Evolutionary conservation across 2,888 invertebrate genomes (phyloP).

Genomic region (Pasiphila rectangulata): DNA sequence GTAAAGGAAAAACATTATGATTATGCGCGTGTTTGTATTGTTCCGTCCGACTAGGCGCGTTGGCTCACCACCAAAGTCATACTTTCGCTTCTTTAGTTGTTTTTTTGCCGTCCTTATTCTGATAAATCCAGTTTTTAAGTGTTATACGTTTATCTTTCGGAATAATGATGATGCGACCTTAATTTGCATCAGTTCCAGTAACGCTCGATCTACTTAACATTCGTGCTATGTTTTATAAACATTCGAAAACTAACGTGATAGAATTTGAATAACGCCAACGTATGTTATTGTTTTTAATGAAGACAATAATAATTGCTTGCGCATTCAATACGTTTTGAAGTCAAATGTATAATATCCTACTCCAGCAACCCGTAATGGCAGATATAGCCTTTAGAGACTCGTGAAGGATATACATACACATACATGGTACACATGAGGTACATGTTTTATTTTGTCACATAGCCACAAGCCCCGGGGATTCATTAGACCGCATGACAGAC

Average conservation of each 20-base stretch:
- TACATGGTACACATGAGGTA: too few relatives aligned
- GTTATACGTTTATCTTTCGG: not conserved
- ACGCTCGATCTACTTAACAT: conserved; percentile 12
- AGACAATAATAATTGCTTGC: not conserved
- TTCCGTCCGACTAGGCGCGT: conserved; percentile 11
- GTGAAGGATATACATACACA: too few relatives aligned
- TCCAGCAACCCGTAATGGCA: too few relatives aligned
- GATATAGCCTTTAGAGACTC: too few relatives aligned
- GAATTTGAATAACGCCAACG: conserved; percentile 3
- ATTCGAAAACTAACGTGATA: conserved; percentile 15
- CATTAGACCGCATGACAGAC: too few relatives aligned
- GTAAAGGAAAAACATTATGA: conserved; percentile 1
- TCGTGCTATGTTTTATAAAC: conserved; percentile 25
- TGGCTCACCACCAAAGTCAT: conserved; percentile 4
- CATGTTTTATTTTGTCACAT: too few relatives aligned
- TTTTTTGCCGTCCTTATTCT: conserved; percentile 7
- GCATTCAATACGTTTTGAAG: too few relatives aligned
- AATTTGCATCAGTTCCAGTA: conserved; percentile 11
- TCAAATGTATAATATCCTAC: too few relatives aligned
- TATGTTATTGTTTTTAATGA: conserved; percentile 10
- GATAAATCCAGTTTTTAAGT: conserved; percentile 15
- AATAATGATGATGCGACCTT: conserved; percentile 8
- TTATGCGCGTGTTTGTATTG: conserved; percentile 4
- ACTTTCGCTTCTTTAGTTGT: conserved; percentile 17
- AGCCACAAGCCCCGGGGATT: too few relatives aligned